Conservation (phyloP, 2,888 invertebrate genomes). For the Corythucha ciliata region DNA sequence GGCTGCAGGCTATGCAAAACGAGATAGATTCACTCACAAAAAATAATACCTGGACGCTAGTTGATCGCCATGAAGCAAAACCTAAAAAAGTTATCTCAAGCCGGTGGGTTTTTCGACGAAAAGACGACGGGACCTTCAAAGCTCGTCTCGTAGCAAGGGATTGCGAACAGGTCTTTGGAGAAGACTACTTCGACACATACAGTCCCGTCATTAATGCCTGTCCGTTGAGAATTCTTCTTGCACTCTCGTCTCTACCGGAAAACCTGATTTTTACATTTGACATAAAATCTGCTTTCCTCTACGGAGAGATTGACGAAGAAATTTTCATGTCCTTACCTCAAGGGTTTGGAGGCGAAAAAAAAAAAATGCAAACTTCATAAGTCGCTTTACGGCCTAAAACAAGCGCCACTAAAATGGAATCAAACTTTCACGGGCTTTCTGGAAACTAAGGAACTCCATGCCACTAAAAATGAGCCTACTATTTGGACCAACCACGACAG, state of each 20-base stretch:
- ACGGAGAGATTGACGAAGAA: slow-evolving; percentile 28
- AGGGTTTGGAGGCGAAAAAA: slow-evolving; percentile 19
- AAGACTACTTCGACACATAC: slow-evolving; percentile 34
- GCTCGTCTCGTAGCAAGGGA: slow-evolving; percentile 35
- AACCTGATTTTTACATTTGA: slow-evolving; percentile 17
- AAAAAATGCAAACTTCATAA: slow-evolving; percentile 26
- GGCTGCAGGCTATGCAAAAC: slow-evolving; percentile 30
- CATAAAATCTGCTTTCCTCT: slow-evolving; percentile 31
- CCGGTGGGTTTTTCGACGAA: slow-evolving; percentile 36
- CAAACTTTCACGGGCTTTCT: slow-evolving; percentile 18
- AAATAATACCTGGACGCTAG: slow-evolving; percentile 34
- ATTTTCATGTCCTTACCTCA: slow-evolving; percentile 28
- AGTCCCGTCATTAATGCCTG: slow-evolving; percentile 34
- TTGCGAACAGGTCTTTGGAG: slow-evolving; percentile 34
- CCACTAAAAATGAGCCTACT: slow-evolving; percentile 19
- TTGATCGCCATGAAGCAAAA: slow-evolving; percentile 24
- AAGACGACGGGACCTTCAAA: slow-evolving; percentile 29
- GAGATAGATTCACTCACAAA: slow-evolving; percentile 31
- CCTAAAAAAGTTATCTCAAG: slow-evolving; percentile 27
- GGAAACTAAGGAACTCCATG: slow-evolving; percentile 16
- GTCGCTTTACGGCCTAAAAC: slow-evolving; percentile 22
- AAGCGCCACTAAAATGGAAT: slow-evolving; percentile 23
- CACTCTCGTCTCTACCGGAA: slow-evolving; percentile 11
- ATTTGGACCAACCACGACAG: slow-evolving; percentile 23
- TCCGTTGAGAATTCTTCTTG: slow-evolving; percentile 33